Base-by-base conservation (phyloP, 2,888 invertebrate species). In the Alviniconcha strummeri region DNA sequence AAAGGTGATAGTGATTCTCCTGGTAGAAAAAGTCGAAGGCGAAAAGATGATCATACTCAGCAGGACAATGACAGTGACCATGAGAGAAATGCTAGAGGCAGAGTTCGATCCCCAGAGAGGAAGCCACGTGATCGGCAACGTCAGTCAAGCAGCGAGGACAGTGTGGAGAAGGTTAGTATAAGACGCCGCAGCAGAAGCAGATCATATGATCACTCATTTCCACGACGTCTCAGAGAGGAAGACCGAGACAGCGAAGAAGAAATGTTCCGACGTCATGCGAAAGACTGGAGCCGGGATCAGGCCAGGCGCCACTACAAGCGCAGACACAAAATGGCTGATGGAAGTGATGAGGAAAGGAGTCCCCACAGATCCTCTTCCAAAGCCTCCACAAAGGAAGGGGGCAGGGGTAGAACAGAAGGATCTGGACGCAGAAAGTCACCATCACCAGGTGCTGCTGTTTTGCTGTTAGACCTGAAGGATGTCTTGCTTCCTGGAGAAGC, bases 31-130 rank as follows among this genome's bases (percentile, higher is more conserved):
- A 57, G 56, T 79, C 15, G 80, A n/a, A 54, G 71, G 54, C 19
- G n/a, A 55, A 80, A 71, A 55, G 79, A 52, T 19, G 56, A 71
- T n/a, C 71, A 52, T 9, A 5, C 54, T 55, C 19, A 55, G 64
- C 60, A 72, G 55, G 80, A 74, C 13, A 81, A 81, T 69, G 80
- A 82, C 15, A 83, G 85, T 74, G 85, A 84, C 80, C 82, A 75
- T 67, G 82, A 84, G 19, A 82, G 55, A 19, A 64, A 36, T 15
- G n/a, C 52, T 17, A 81, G 64, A 60, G 19, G 52, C 60, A 36
- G 55, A 64, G 36, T 56, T 17, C 75, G 54, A 36, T 60, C 77
- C 64, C 77, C 55, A 3, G 76, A 67, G n/a, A 52, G 60, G 67
- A 64, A 55, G 36, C 60, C 15, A 13, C 54, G 56, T 9, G 55